Evolutionary conservation across 92 coral and sea anemone genomes (phyloP), one percentile per base, ranked within the genome.

Genomic region (Isaurus tuberculatus): DNA sequence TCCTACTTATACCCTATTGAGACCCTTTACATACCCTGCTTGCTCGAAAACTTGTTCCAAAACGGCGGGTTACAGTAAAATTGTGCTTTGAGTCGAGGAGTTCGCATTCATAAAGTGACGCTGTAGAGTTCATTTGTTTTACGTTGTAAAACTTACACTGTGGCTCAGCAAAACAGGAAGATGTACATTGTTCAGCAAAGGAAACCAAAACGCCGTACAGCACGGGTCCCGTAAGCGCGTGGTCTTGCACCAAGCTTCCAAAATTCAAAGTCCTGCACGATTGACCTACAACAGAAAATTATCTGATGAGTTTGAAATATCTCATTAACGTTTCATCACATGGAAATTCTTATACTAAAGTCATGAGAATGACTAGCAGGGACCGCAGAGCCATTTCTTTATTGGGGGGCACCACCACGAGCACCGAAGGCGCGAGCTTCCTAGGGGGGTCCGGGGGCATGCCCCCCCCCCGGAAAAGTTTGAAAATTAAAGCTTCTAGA

Each of bases 121-220:
- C 3, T 23, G 74, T 28, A 14, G 36, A 40, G 74, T 69, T 69
- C 13, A 2, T 69, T 2, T 25, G 27, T 20, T 29, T n/a, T 1
- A 36, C 48, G 30, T 69, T 69, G 74, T 69, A 69, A 13, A 36
- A 69, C 6, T 25, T 36, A 5, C 74, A 69, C 5, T 28, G 74
- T 7, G 74, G 74, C 4, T 34, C 74, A 36, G 30, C 74, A 31
- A 69, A 69, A 10, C 74, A 69, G 15, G 48, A 48, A 14, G 17
- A 14, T 8, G 46, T 69, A 69, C 74, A 69, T 69, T 69, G 74
- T 14, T 69, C 74, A n/a, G 74, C 22, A 15, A 25, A 69, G 74
- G 74, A 33, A 5, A 34, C 74, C 53, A 69, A 36, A 5, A 69
- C 51, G 23, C 29, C 15, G 23, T 25, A 14, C 5, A 69, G 48